These are phyloP conservation scores for Cervus canadensis DNA, from an alignment of 2,113 vertebrate species.

Conservation along the genomic window DNA sequence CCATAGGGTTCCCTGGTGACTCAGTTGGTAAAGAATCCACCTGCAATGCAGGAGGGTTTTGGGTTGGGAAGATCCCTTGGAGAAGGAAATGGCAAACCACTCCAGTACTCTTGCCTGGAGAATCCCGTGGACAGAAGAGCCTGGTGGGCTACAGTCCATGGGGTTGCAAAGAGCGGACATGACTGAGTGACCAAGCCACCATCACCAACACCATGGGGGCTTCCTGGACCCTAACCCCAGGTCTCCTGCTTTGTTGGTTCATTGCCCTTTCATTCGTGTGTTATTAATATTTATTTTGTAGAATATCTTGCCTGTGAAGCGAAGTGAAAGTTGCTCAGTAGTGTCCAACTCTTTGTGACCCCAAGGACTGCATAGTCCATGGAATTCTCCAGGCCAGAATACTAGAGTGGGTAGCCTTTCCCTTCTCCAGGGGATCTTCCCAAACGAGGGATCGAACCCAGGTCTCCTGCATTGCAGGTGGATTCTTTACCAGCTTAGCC, in stretches of 20 bases:
- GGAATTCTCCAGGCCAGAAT: not conserved
- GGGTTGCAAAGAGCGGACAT: accelerated
- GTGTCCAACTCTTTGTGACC: not conserved
- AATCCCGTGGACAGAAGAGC: not conserved
- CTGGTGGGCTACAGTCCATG: not conserved
- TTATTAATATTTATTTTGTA: not conserved
- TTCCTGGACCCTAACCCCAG: not conserved
- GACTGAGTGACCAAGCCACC: not conserved
- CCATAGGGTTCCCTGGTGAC: not conserved
- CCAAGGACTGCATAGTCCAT: not conserved
- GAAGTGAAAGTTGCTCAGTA: not conserved
- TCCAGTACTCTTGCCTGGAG: not conserved
- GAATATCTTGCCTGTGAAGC: not conserved
- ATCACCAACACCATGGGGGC: not conserved
- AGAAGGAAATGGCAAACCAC: not conserved
- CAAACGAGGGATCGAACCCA: not conserved
- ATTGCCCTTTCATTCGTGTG: not conserved
- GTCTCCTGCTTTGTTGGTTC: not conserved
- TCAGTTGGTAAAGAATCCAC: not conserved
- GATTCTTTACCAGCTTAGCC: not conserved
- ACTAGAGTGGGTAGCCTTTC: not conserved
- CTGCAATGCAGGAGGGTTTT: not conserved
- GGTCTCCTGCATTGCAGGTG: not conserved
- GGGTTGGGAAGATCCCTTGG: not conserved
- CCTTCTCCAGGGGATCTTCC: not conserved